These are phyloP conservation scores for Cathartes aura DNA, from an alignment of 2,113 vertebrate genomes.

Conservation along the genomic window DNA sequence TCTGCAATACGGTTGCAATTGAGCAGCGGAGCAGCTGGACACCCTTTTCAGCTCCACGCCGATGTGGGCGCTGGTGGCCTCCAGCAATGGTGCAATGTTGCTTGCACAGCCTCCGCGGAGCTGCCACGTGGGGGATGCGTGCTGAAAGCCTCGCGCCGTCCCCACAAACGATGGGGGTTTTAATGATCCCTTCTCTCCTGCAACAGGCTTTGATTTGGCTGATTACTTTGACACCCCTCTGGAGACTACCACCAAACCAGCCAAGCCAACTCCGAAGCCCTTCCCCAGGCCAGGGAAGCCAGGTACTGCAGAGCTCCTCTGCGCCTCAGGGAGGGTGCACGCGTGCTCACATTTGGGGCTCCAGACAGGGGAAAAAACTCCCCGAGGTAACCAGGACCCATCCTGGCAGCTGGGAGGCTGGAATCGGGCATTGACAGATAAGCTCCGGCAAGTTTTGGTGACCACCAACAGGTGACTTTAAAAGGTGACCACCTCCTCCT, in stretches of 20 bases:
- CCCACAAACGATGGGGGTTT: not conserved
- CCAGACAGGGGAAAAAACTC: rapidly evolving
- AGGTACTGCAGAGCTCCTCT: not conserved
- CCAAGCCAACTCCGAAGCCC: conserved; percentile 21
- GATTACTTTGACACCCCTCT: conserved; percentile 39
- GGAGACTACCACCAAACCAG: conserved; percentile 52
- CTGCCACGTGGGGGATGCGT: rapidly evolving
- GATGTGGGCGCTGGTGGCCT: rapidly evolving
- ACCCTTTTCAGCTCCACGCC: not conserved
- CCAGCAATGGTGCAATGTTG: rapidly evolving
- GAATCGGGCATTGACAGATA: not conserved
- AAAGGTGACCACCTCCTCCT: not conserved
- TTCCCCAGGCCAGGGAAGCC: conserved; percentile 38
- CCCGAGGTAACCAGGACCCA: not conserved
- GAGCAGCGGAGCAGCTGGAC: not conserved
- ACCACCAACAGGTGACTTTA: not conserved
- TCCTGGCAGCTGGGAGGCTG: not conserved
- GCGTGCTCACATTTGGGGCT: rapidly evolving
- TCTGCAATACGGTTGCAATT: rapidly evolving
- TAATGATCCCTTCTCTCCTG: not conserved
- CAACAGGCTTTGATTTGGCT: not conserved
- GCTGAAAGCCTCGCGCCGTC: not conserved
- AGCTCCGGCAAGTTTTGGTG: not conserved
- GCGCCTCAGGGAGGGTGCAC: rapidly evolving
- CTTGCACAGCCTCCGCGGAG: not conserved